Percentiles rank a stretch among this genome's conserved stretches.
These are phyloP conservation scores for Xerus rutilus DNA, from an alignment of 2,797 vertebrate species.

Conservation along the genomic window DNA sequence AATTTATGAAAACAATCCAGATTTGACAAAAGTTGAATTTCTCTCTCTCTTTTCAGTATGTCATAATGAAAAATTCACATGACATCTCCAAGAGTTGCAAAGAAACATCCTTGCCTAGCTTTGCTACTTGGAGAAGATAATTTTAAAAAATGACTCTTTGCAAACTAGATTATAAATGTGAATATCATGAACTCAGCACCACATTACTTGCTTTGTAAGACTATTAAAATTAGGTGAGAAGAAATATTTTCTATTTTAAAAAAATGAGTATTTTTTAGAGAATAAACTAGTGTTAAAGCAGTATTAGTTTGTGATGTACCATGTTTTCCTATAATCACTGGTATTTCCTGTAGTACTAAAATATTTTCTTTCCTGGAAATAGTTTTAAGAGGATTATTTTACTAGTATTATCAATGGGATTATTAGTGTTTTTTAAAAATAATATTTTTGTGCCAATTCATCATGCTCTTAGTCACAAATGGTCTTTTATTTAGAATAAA, in stretches of 20 bases:
- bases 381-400: background rate
- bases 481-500: background rate
- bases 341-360: background rate
- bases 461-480: background rate
- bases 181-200: slow-evolving; percentile 33
- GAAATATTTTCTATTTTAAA: slow-evolving; percentile 42
- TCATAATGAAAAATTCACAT: slow-evolving; percentile 20
- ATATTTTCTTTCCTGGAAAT: background rate
- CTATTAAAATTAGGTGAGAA: slow-evolving; percentile 3
- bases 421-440: background rate
- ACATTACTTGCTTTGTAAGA: background rate
- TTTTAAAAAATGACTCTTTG: slow-evolving; percentile 52
- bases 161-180: slow-evolving; percentile 34
- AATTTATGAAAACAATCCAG: slow-evolving; percentile 34
- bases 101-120: background rate
- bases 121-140: slow-evolving; percentile 56
- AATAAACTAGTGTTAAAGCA: slow-evolving; percentile 1
- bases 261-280: background rate
- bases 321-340: background rate
- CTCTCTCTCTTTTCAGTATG: background rate
- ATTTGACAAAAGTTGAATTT: slow-evolving; percentile 13
- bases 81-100: background rate
- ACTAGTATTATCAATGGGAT: background rate
- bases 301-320: background rate
- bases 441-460: background rate